These are phyloP conservation scores for Ectemnius cavifrons DNA, from an alignment of 2,888 invertebrate species.

Conservation along the genomic window DNA sequence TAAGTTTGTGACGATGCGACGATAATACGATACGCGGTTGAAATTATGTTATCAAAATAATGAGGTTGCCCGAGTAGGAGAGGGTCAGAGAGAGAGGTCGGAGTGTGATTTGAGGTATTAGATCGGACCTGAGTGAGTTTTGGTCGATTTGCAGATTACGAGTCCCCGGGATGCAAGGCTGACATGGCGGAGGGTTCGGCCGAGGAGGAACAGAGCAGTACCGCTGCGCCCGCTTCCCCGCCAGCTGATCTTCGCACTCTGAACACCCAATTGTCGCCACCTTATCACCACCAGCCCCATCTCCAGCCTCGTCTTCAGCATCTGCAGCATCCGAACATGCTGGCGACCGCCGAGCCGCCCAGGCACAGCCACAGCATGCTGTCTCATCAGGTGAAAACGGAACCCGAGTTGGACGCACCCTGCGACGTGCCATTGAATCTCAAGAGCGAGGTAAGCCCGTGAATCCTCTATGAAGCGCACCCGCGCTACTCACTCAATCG, in stretches of 20 bases:
- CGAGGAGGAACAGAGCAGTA: slow-evolving; percentile 80
- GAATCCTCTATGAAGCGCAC: slow-evolving; percentile 43
- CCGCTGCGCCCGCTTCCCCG: slow-evolving; percentile 80
- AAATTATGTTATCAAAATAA: too few species aligned
- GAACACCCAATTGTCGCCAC: slow-evolving; percentile 74
- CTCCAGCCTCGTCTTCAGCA: slow-evolving; percentile 70
- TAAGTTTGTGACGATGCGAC: too few species aligned
- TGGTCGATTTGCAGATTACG: slow-evolving; percentile 80
- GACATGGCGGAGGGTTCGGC: slow-evolving; percentile 90
- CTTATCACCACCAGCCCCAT: slow-evolving; percentile 73
- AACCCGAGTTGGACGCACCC: slow-evolving; percentile 73
- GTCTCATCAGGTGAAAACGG: slow-evolving; percentile 75
- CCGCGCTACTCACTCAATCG: slow-evolving; percentile 33
- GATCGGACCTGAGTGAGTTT: slow-evolving; percentile 63
- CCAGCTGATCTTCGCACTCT: slow-evolving; percentile 79
- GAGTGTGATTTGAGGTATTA: slow-evolving; percentile 52
- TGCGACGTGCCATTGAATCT: slow-evolving; percentile 77
- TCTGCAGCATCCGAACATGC: slow-evolving; percentile 75
- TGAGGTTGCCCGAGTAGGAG: too few species aligned
- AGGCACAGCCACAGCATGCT: slow-evolving; percentile 76
- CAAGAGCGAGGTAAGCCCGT: slow-evolving; percentile 76
- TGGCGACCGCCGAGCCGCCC: slow-evolving; percentile 75
- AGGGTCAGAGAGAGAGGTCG: too few species aligned
- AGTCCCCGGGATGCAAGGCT: slow-evolving; percentile 89
- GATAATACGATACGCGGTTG: too few species aligned